Conservation (phyloP, 2,797 vertebrate genomes). For the Ptychadena robeensis region DNA sequence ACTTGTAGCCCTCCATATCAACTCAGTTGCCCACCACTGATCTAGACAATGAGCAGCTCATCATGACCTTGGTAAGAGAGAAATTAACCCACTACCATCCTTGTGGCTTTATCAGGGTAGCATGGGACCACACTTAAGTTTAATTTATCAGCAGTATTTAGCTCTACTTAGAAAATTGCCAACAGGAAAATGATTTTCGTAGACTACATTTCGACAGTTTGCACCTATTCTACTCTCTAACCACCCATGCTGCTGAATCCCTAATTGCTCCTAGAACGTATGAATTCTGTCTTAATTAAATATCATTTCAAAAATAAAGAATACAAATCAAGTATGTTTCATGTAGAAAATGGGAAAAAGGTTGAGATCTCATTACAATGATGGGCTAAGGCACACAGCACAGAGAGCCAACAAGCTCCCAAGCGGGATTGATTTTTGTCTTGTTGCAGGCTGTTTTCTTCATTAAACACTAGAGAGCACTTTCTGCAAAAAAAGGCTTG, state of each 20-base stretch:
- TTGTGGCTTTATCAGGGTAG: too few species aligned
- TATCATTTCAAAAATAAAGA: background rate
- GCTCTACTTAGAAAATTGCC: too few species aligned
- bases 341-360: background rate
- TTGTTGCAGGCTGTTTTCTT: conserved; percentile 32
- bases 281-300: background rate
- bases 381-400: conserved; percentile 26
- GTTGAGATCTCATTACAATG: conserved; percentile 46
- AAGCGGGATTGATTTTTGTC: conserved; percentile 19
- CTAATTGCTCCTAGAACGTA: background rate
- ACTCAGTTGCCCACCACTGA: too few species aligned
- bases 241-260: background rate
- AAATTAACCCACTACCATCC: too few species aligned
- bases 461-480: conserved; percentile 46
- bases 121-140: too few species aligned
- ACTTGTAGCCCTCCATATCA: too few species aligned
- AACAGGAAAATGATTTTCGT: background rate
- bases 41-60: too few species aligned
- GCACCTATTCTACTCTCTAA: background rate
- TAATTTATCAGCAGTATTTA: too few species aligned
- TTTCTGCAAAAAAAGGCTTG: conserved; percentile 42
- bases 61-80: too few species aligned
- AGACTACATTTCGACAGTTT: background rate
- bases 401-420: conserved; percentile 6
- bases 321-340: background rate